Percentiles rank a stretch among this genome's conserved stretches.
phyloP scores from a whole-genome alignment of 2,113 vertebrate genomes.

The Reinhardtius hippoglossoides region DNA sequence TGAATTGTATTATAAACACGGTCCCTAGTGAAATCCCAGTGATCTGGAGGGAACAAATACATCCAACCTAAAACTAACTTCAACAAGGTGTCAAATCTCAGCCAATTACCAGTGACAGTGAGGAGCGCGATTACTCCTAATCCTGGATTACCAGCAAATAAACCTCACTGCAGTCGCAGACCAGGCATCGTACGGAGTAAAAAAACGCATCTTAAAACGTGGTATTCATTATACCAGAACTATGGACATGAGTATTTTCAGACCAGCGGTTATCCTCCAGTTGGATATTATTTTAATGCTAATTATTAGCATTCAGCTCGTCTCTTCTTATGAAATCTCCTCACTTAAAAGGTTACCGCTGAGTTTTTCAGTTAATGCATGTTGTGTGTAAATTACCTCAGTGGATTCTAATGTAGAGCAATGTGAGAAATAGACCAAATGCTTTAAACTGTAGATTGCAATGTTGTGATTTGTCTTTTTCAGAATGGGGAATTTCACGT shows the following conservation, averaged over 20 bases:
- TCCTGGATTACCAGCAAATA: constrained; percentile 63
- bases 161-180: constrained; percentile 1
- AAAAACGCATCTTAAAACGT: not conserved
- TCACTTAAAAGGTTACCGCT: constrained; percentile 51
- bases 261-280: constrained; percentile 11
- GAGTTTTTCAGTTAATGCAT: not conserved
- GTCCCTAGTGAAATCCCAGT: too few species aligned
- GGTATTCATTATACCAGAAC: not conserved
- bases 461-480: constrained; percentile 38
- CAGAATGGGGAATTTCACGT: constrained; percentile 84
- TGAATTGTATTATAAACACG: too few species aligned
- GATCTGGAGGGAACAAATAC: too few species aligned
- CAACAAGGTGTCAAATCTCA: not conserved
- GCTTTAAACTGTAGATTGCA: not conserved
- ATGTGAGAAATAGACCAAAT: not conserved
- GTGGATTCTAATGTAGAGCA: not conserved
- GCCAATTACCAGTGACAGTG: not conserved
- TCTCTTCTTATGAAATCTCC: constrained; percentile 29
- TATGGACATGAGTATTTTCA: not conserved
- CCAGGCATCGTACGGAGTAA: not conserved
- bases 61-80: too few species aligned
- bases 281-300: constrained; percentile 29
- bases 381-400: not conserved
- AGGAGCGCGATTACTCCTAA: constrained; percentile 37
- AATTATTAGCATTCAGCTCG: not conserved